Evolutionary conservation across 2,797 vertebrate species (phyloP), one percentile per base, ranked within the genome.

Genomic region (Spinus pinus): DNA sequence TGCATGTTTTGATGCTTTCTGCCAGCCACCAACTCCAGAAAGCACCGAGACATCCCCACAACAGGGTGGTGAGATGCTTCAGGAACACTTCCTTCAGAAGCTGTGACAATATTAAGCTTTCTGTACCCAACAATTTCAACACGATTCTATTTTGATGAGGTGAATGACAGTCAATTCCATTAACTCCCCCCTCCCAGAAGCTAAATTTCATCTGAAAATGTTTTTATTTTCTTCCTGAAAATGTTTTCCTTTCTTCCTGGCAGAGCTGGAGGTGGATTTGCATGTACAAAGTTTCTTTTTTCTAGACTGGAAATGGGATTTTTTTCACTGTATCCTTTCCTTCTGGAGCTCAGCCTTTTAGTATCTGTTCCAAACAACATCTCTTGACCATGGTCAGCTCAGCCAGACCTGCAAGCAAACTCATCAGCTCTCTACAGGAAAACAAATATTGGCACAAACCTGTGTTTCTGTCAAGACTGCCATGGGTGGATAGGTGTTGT

Each of bases 1-100:
- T 93, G 44, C 81, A 35, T 74, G 28, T 69, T 88, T 86, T 71
- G 20, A 56, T 81, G 57, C 41, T 84, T 81, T 53, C 66, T 86
- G 44, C 22, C 17, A 74, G 33, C 10, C 1, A 17, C 28, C 39
- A 60, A 24, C 51, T 83, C 47, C 64, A 93, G 66, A 96, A 96
- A 93, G 60, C 56, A 94, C 85, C 82, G 66, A 75, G 56, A 88
- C 42, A 62, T 92, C 87, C 79, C 85, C 87, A 60, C 14, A 81
- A 35, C 7, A 58, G 24, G 22, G 27, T 57, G 30, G 19, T 69
- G 33, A 75, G 72, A 53, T 46, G 25, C 21, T 86, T 91, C 54
- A 77, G 44, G 56, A n/a, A 3, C 20, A 12, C 49, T 83, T 88
- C 28, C 42, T 88, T 81, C 46, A 93, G 35, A 74, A 50, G 25